phyloP scores from a whole-genome alignment of 2,113 vertebrate genomes.

The Scalopus aquaticus region DNA sequence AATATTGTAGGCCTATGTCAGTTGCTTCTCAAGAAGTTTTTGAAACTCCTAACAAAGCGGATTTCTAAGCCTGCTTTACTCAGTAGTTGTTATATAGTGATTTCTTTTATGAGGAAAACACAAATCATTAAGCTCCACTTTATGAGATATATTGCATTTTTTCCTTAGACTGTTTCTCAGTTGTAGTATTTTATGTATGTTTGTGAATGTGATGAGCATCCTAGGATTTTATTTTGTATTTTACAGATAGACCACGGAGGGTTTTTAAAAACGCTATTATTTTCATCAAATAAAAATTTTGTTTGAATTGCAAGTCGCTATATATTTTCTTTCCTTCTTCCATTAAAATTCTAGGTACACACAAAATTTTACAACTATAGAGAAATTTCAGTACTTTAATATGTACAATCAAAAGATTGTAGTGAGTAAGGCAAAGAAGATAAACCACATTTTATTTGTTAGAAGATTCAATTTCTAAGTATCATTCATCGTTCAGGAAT shows the following conservation, averaged over 20 bases:
- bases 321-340: too few species aligned
- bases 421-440: neutral
- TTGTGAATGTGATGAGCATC: neutral
- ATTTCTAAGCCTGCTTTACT: neutral
- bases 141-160: neutral
- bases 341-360: too few species aligned
- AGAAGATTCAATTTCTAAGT: neutral
- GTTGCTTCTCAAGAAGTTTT: neutral
- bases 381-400: neutral
- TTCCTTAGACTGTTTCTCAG: neutral
- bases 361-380: neutral
- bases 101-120: too few species aligned
- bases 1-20: neutral
- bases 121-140: neutral
- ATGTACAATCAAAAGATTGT: neutral
- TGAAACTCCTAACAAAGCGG: neutral
- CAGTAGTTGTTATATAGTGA: neutral
- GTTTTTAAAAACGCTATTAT: too few species aligned
- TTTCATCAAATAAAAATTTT: neutral
- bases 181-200: neutral
- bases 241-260: neutral
- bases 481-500: neutral
- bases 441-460: neutral
- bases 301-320: neutral
- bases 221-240: neutral